Conservation (phyloP, 37 sponge, comb jelly and placozoan genomes). For the Bolinopsis microptera region DNA sequence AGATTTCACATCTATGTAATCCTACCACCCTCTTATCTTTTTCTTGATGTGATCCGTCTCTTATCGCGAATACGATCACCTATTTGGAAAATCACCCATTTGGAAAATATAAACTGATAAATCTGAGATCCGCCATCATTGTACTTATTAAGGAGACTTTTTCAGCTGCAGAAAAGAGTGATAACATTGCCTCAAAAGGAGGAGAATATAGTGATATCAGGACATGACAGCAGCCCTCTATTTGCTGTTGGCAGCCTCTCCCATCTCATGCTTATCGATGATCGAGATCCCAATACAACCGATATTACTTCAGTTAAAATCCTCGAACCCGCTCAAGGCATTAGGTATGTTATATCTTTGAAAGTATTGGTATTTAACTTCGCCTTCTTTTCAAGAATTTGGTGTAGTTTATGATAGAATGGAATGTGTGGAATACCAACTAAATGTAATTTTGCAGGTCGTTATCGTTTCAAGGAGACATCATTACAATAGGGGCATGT, state of each 20-base stretch:
- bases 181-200: background rate
- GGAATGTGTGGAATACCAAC: background rate
- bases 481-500: conserved; percentile 50
- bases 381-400: background rate
- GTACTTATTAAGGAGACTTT: no score
- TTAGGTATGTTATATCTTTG: background rate
- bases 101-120: no score
- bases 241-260: conserved; percentile 47
- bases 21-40: no score
- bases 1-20: no score
- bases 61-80: no score
- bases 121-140: no score
- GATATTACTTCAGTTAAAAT: conserved; percentile 35
- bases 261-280: conserved; percentile 51
- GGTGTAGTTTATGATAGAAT: background rate
- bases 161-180: conserved; percentile 18
- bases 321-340: conserved; percentile 44
- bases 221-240: conserved; percentile 15
- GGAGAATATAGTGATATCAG: conserved; percentile 35
- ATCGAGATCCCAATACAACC: conserved; percentile 22
- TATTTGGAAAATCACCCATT: no score
- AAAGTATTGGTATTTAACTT: background rate
- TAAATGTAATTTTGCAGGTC: conserved; percentile 28
- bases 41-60: no score
- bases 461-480: conserved; percentile 49